Conservation (phyloP, 2,797 vertebrate species). For the Sebastes oblongus region DNA sequence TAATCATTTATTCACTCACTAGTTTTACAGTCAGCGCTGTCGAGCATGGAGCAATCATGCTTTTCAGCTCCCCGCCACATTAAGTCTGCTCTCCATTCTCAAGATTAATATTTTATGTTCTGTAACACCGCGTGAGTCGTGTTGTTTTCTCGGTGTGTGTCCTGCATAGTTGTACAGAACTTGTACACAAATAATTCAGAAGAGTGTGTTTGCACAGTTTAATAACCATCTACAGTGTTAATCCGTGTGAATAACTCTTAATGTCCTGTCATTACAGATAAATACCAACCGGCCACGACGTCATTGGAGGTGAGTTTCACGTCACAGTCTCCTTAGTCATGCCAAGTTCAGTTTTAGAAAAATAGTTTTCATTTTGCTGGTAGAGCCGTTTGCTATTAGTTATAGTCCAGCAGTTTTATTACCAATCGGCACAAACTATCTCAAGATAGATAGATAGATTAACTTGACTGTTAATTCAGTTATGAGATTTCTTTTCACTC, state of each 20-base stretch:
- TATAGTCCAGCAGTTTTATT: not conserved
- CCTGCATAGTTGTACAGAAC: not conserved
- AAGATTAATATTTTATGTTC: slow-evolving; percentile 35
- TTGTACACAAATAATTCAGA: slow-evolving; percentile 20
- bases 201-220: slow-evolving; percentile 10
- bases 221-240: not conserved
- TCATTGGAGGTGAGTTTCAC: slow-evolving; percentile 76
- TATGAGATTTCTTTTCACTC: not conserved
- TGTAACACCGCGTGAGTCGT: not conserved
- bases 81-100: not conserved
- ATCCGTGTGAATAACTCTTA: slow-evolving; percentile 31
- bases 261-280: slow-evolving; percentile 72
- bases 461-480: not conserved
- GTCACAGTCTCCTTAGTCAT: not conserved
- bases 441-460: not conserved
- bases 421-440: not conserved
- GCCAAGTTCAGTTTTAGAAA: not conserved
- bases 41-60: not conserved
- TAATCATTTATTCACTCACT: slow-evolving; percentile 39
- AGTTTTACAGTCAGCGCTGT: not conserved
- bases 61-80: not conserved
- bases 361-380: not conserved
- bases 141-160: not conserved
- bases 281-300: slow-evolving; percentile 60
- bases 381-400: not conserved